Evolutionary conservation across 2,888 invertebrate genomes (phyloP).

Genomic region (Deilephila porcellus): DNA sequence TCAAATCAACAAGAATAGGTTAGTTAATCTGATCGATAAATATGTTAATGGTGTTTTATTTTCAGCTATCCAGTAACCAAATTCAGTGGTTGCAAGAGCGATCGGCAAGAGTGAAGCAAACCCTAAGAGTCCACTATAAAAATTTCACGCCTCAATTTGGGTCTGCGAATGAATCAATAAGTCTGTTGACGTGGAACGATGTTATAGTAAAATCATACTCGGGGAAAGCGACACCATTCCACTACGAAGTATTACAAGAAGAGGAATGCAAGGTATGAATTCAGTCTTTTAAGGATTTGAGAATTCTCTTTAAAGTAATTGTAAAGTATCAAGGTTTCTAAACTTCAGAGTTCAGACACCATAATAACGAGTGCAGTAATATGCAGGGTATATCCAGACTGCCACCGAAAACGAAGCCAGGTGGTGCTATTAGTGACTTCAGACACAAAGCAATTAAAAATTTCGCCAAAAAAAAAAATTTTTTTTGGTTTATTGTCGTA

Average conservation of each 20-base stretch:
- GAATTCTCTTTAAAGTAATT: neutral
- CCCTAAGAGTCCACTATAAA: neutral
- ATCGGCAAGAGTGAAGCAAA: neutral
- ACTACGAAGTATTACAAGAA: neutral
- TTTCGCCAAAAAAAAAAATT: too few species aligned
- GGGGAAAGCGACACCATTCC: neutral
- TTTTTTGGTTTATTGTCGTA: too few species aligned
- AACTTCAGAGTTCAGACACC: too few species aligned
- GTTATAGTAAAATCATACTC: neutral
- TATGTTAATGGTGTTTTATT: neutral
- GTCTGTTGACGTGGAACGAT: conserved; percentile 27
- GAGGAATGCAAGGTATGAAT: neutral
- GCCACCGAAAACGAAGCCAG: too few species aligned
- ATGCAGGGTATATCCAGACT: too few species aligned
- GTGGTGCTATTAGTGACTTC: too few species aligned
- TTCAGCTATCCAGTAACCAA: conserved; percentile 14
- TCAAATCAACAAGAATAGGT: too few species aligned
- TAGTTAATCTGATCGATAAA: neutral
- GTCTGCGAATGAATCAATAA: neutral
- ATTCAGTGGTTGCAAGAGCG: conserved; percentile 22
- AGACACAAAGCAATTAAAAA: too few species aligned
- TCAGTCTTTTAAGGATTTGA: neutral
- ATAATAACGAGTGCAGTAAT: too few species aligned
- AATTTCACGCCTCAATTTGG: conserved; percentile 1
- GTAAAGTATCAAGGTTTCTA: too few species aligned